phyloP scores from a whole-genome alignment of 2,888 invertebrate genomes.

The Drosophila bunnanda region DNA sequence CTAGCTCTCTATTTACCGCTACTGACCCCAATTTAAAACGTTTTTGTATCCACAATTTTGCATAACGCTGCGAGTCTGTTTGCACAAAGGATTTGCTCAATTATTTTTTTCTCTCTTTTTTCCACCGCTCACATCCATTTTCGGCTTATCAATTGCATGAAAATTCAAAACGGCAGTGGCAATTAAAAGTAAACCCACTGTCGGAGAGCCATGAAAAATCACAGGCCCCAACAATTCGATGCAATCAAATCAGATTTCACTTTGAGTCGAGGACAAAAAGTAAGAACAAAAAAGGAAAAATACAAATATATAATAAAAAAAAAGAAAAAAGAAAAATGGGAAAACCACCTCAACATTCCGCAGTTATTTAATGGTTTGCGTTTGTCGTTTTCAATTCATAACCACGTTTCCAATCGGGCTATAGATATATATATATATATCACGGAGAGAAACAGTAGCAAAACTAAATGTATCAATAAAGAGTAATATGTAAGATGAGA shows the following conservation, averaged over 20 bases:
- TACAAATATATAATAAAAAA: not conserved
- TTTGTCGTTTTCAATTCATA: conserved; percentile 71
- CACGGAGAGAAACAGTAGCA: not conserved
- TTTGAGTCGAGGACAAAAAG: conserved; percentile 38
- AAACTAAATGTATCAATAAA: too few species aligned
- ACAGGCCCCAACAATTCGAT: conserved; percentile 51
- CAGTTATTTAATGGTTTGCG: conserved; percentile 67
- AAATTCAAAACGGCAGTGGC: conserved; percentile 49
- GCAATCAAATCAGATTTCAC: conserved; percentile 79
- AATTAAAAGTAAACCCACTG: conserved; percentile 36
- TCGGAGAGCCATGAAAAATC: conserved; percentile 60
- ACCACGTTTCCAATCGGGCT: conserved; percentile 55
- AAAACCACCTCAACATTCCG: conserved; percentile 34
- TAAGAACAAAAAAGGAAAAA: conserved; percentile 1
- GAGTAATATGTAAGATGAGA: too few species aligned
- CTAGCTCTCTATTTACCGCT: not conserved
- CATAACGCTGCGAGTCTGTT: conserved; percentile 26
- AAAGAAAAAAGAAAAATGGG: not conserved
- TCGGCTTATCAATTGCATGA: conserved; percentile 45
- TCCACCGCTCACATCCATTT: conserved; percentile 41
- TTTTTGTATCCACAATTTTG: conserved; percentile 10
- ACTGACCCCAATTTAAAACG: conserved; percentile 26
- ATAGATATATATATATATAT: conserved; percentile 9
- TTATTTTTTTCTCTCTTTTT: conserved; percentile 18
- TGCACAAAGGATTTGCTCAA: conserved; percentile 30